Percentiles rank a stretch among this genome's conserved stretches.
Evolutionary conservation across 2,888 invertebrate species (phyloP).

Genomic region (Empis livida): DNA sequence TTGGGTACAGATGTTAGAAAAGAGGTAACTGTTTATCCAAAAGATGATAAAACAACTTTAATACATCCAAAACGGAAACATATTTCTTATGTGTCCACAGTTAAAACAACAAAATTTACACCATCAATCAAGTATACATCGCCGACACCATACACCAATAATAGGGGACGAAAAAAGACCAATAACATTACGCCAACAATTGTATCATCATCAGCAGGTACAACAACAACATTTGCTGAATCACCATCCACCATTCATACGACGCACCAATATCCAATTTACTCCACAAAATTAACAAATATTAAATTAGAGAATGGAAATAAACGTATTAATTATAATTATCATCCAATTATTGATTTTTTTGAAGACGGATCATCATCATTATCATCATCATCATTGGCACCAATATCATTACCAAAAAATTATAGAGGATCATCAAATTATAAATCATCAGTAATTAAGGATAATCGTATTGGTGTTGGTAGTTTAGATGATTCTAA

Average conservation of each 20-base stretch:
- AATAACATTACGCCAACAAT: constrained; percentile 9
- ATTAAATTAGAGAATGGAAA: constrained; percentile 4
- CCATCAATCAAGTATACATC: constrained; percentile 9
- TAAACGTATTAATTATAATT: constrained; percentile 62
- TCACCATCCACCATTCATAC: constrained; percentile 19
- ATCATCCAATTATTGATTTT: constrained; percentile 73
- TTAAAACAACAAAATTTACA: constrained; percentile 15
- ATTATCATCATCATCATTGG: no score
- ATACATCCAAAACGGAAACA: constrained; percentile 29
- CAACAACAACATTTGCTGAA: neutral
- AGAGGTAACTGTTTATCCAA: constrained; percentile 26
- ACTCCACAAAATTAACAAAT: constrained; percentile 9
- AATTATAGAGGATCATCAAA: neutral
- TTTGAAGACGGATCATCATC: constrained; percentile 41
- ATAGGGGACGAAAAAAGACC: constrained; percentile 4
- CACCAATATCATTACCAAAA: neutral
- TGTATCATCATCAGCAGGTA: constrained; percentile 11
- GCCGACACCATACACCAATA: constrained; percentile 11
- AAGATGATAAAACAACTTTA: constrained; percentile 16
- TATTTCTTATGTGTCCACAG: constrained; percentile 27
- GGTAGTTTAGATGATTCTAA: no score
- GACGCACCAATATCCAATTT: constrained; percentile 10
- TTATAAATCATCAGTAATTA: no score
- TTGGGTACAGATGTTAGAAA: constrained; percentile 27
- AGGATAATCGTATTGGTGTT: no score